These are phyloP conservation scores for Oxycera nigricornis DNA, from an alignment of 2,888 invertebrate species.

Conservation along the genomic window DNA sequence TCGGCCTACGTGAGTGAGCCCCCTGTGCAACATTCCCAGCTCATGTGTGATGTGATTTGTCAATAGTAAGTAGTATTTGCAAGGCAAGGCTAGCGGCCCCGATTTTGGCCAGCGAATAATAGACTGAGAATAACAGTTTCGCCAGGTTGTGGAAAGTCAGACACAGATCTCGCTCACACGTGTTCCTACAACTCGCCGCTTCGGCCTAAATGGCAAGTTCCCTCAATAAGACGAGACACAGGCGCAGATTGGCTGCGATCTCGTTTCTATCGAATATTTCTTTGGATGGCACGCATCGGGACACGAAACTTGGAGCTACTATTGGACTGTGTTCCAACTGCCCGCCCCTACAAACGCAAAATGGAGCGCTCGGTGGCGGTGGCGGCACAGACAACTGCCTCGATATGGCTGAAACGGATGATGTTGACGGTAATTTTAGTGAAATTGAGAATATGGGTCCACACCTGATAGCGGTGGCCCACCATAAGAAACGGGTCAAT, in stretches of 20 bases:
- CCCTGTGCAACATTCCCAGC: neutral
- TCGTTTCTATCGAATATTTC: conserved; percentile 96
- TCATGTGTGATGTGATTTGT: neutral
- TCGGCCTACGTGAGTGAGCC: neutral
- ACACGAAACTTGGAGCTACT: conserved; percentile 68
- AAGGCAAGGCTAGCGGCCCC: neutral
- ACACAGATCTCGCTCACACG: neutral
- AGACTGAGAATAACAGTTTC: neutral
- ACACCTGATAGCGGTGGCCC: conserved; percentile 57
- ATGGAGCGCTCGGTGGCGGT: conserved; percentile 40
- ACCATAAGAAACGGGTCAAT: conserved; percentile 55
- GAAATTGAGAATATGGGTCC: conserved; percentile 62
- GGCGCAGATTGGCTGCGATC: conserved; percentile 88
- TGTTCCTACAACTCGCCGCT: conserved; percentile 10
- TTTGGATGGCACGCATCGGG: conserved; percentile 86
- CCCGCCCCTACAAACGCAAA: conserved; percentile 46
- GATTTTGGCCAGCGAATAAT: neutral
- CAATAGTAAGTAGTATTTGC: neutral
- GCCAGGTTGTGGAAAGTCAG: neutral
- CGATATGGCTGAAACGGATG: conserved; percentile 59
- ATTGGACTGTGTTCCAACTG: conserved; percentile 55
- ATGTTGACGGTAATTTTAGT: conserved; percentile 62
- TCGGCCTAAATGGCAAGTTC: conserved; percentile 63
- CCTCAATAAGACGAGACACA: conserved; percentile 70
- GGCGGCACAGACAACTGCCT: conserved; percentile 54